Evolutionary conservation across 2,888 invertebrate genomes (phyloP), one percentile per base, ranked within the genome.

Genomic region (Hydropsyche betteni): DNA sequence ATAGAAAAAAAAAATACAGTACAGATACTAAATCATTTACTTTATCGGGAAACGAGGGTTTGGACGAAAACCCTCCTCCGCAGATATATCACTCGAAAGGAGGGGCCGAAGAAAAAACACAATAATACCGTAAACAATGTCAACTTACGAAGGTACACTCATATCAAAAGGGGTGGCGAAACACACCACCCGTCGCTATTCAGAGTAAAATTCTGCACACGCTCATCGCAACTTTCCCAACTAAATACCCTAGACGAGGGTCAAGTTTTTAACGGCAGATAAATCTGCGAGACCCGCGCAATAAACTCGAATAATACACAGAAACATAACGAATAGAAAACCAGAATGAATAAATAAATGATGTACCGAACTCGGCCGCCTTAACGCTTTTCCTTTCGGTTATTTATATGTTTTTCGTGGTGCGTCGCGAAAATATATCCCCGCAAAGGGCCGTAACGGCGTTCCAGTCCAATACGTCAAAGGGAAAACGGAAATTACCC

Each of bases 111-210:
- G 72, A 72, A 55, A 14, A 72, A 61, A 72, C 55, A 72, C 72
- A 72, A 72, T 72, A 72, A 72, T 72, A 58, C 58, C 72, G 72
- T 72, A 72, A 72, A 72, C 72, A 72, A 72, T 72, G 72, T 72
- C 72, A 72, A 72, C 14, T 34, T 14, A 34, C 16, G 61, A 33
- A 72, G 70, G 70, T 36, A 33, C 33, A 33, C 72, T 33, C 12
- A 14, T 58, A 55, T 72, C 52, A 53, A 14, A 6, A n/a, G 70
- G 44, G 69, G 38, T 24, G 69, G 55, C 6, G 10, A 44, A 44
- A 8, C 44, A 6, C 6, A 8, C 24, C 64, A 34, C 64, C 64
- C 64, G n/a, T n/a, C n/a, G n/a, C n/a, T n/a, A 24, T 2, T 24
- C 24, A 2, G 24, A 24, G 24, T 24, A 24, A n/a, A n/a, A 1